Base-by-base conservation (phyloP, 2,888 invertebrate genomes). In the Acrobasis suavella region DNA sequence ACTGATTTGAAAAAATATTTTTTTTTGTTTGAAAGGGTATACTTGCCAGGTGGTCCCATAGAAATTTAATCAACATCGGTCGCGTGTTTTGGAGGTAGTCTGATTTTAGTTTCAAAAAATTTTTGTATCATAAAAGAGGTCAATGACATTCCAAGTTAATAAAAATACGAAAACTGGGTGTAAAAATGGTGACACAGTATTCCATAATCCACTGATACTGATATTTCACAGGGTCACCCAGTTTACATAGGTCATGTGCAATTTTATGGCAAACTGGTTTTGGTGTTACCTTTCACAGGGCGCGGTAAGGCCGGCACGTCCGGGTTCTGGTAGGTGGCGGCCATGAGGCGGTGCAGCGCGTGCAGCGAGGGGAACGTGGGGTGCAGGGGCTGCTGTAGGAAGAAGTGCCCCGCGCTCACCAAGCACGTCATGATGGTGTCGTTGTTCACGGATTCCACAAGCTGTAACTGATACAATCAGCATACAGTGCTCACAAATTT, bases 351-450 rank as follows among this genome's bases (percentile, higher is more conserved):
- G 83, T 96, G 97, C 73, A 98, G 93, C 66, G 96, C 93, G 77
- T 96, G 95, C 73, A 99, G 93, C 64, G 96, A 95, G 16, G 96
- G 96, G 93, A 96, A 98, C 54, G 98, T 96, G 8, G 99, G 98
- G 92, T 99, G 99, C 65, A 97, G 95, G 3, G 98, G 98, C 86
- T 98, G 97, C 86, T 99, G 99, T 65, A 99, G 94, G 92, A 99
- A 99, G 81, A 99, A 93, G 85, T 98, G 98, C 52, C 96, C 96
- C 60, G 98, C 96, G 69, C 95, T 95, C 69, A 97, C 95, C 79
- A 98, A 94, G 75, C 96, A 96, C 80, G 97, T 97, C 75, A 99
- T 94, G 67, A 96, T 95, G 37, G 98, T 97, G 90, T 99, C 99
- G 80, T 98, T 97, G 83, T 97, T 97, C 62, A 98, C 96, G 58